phyloP scores from a whole-genome alignment of 2,888 invertebrate genomes.

The Drosophila quasianomalipes region DNA sequence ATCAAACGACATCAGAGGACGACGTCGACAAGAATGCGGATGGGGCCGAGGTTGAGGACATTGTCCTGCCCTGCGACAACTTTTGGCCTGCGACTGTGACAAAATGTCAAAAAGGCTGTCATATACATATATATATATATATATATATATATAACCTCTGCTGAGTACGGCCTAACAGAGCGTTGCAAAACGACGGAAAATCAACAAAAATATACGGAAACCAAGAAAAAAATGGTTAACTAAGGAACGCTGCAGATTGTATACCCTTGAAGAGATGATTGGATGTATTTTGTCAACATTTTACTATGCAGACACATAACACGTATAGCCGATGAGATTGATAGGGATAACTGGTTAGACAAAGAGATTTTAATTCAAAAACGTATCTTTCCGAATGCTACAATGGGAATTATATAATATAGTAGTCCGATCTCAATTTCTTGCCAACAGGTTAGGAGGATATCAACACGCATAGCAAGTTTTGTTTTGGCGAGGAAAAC shows the following conservation, averaged over 20 bases:
- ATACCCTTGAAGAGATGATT: neutral
- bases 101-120: conserved; percentile 69
- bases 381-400: neutral
- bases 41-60: conserved; percentile 57
- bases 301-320: neutral
- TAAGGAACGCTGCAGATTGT: neutral
- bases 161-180: conserved; percentile 38
- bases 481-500: too few species aligned
- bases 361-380: neutral
- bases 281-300: neutral
- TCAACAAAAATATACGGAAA: conserved; percentile 35
- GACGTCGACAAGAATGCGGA: conserved; percentile 41
- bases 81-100: conserved; percentile 57
- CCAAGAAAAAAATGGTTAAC: neutral
- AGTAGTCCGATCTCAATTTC: neutral
- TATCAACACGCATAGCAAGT: neutral
- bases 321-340: neutral
- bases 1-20: conserved; percentile 73
- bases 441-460: neutral
- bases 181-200: conserved; percentile 48
- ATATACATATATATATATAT: conserved; percentile 53
- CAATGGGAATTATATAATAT: neutral
- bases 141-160: conserved; percentile 12
- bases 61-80: conserved; percentile 52
- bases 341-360: neutral